phyloP scores from a whole-genome alignment of 2,113 vertebrate genomes.

The Rynchops niger region DNA sequence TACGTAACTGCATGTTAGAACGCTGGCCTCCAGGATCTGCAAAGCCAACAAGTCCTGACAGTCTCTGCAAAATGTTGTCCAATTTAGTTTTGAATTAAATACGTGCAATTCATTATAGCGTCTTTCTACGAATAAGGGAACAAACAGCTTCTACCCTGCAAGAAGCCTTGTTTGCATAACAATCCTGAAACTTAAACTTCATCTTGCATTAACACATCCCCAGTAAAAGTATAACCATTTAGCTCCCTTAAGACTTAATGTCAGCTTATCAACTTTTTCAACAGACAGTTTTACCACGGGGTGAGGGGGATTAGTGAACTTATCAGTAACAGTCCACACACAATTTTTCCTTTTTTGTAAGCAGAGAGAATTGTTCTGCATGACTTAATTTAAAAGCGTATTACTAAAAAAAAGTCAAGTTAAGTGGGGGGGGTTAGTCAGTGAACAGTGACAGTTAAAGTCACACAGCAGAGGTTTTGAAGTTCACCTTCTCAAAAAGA shows the following conservation, averaged over 20 bases:
- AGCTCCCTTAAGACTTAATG: not conserved
- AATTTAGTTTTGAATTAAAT: conserved; percentile 45
- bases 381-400: conserved; percentile 6
- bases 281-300: not conserved
- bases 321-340: not conserved
- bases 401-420: not conserved
- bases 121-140: not conserved
- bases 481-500: not conserved
- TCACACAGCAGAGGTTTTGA: not conserved
- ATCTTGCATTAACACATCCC: not conserved
- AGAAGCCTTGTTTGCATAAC: not conserved
- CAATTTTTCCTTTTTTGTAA: conserved; percentile 30
- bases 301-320: not conserved
- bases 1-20: conserved; percentile 9
- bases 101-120: not conserved
- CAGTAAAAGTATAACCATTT: not conserved
- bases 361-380: conserved; percentile 18
- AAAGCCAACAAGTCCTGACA: conserved; percentile 57
- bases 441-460: not conserved
- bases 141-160: not conserved
- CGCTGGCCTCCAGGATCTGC: conserved; percentile 4
- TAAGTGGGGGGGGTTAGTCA: not conserved
- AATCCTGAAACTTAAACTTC: not conserved
- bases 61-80: conserved; percentile 34
- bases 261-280: not conserved